Conservation (phyloP, 1,140 invertebrate genomes). For the Procambarus clarkii region DNA sequence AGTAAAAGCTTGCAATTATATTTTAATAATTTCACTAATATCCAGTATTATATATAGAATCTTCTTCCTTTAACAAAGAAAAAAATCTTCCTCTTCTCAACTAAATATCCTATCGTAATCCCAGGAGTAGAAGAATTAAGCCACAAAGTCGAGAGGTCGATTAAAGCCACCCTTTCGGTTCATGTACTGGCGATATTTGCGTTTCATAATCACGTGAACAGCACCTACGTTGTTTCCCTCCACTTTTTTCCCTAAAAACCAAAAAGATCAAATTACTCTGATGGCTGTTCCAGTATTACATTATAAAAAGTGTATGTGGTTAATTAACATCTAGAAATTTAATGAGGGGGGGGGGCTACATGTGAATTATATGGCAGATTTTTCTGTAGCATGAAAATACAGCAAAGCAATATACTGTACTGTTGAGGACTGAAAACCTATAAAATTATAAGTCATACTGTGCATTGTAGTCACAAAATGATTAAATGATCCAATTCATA, state of each 20-base stretch:
- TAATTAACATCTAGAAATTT: background rate
- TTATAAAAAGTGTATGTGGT: background rate
- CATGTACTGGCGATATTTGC: slow-evolving; percentile 99
- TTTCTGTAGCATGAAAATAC: background rate
- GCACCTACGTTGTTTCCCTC: slow-evolving; percentile 93
- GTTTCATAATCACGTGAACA: slow-evolving; percentile 95
- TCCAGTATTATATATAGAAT: background rate
- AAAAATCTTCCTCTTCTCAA: background rate
- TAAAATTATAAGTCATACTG: background rate
- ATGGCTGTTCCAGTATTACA: background rate
- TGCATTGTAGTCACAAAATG: background rate
- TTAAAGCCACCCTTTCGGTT: slow-evolving; percentile 99
- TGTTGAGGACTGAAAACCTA: background rate
- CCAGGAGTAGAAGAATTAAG: slow-evolving; percentile 74
- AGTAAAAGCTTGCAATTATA: background rate
- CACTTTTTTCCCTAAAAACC: slow-evolving; percentile 85
- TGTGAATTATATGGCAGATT: background rate
- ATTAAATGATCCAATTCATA: too few relatives aligned
- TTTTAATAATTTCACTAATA: background rate
- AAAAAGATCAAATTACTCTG: slow-evolving; percentile 64
- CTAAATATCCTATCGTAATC: background rate
- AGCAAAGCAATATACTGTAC: background rate
- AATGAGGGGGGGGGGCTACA: background rate
- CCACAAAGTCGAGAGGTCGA: slow-evolving; percentile 96
- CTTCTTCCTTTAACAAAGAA: background rate